Evolutionary conservation across 2,113 vertebrate genomes (phyloP).

Genomic region (Dicentrarchus labrax): DNA sequence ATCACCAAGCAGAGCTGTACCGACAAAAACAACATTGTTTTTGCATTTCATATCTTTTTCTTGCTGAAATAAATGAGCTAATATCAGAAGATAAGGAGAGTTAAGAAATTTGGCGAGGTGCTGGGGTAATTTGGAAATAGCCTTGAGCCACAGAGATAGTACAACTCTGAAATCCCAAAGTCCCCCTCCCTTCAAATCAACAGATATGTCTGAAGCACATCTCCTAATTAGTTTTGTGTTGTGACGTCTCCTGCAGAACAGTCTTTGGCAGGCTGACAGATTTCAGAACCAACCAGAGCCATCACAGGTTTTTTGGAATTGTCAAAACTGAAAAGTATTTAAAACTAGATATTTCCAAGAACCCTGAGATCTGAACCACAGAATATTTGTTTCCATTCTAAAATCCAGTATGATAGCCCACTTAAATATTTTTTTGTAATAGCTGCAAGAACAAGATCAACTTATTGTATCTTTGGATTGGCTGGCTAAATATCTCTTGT

Average conservation of each 20-base stretch:
- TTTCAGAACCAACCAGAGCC: slow-evolving; percentile 37
- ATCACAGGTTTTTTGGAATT: neutral
- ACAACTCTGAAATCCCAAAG: slow-evolving; percentile 31
- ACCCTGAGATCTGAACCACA: slow-evolving; percentile 27
- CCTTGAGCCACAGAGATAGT: slow-evolving; percentile 51
- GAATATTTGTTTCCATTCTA: slow-evolving; percentile 25
- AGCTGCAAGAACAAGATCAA: slow-evolving; percentile 4
- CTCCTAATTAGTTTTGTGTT: slow-evolving; percentile 60
- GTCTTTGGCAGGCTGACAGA: slow-evolving; percentile 41
- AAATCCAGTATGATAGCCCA: slow-evolving; percentile 22
- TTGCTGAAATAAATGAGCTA: slow-evolving; percentile 24
- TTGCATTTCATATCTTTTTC: slow-evolving; percentile 35
- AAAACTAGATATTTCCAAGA: slow-evolving; percentile 20
- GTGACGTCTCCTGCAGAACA: slow-evolving; percentile 45
- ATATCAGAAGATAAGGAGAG: slow-evolving; percentile 45
- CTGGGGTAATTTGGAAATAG: slow-evolving; percentile 51
- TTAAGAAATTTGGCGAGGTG: slow-evolving; percentile 51
- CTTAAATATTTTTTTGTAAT: slow-evolving; percentile 36
- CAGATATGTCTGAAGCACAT: slow-evolving; percentile 54
- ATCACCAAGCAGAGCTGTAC: slow-evolving; percentile 11
- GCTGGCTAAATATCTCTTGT: neutral
- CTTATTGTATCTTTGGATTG: slow-evolving; percentile 31
- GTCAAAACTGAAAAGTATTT: slow-evolving; percentile 32
- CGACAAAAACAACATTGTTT: slow-evolving; percentile 38
- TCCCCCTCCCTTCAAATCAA: slow-evolving; percentile 44